Percentiles rank a stretch among this genome's conserved stretches.
These are phyloP conservation scores for Agonum fuliginosum DNA, from an alignment of 2,888 invertebrate species.

Conservation along the genomic window DNA sequence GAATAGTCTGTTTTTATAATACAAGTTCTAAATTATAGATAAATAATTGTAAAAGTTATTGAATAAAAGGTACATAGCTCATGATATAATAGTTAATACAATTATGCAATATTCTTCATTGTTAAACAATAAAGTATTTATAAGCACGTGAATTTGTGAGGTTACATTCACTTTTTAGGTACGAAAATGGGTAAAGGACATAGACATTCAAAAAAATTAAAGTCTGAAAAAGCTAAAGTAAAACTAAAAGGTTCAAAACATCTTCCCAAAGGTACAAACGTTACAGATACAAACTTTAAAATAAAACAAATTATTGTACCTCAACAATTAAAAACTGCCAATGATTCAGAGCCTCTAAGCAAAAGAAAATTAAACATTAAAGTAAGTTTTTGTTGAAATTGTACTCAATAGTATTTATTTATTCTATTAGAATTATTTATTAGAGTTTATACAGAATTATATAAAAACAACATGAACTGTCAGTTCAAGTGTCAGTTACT, in stretches of 20 bases:
- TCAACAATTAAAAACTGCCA: slow-evolving; percentile 81
- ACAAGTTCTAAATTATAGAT: too few species aligned
- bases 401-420: too few species aligned
- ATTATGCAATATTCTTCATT: too few species aligned
- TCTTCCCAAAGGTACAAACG: slow-evolving; percentile 90
- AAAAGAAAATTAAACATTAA: slow-evolving; percentile 82
- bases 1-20: too few species aligned
- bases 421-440: too few species aligned
- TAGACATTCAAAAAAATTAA: slow-evolving; percentile 84
- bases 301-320: slow-evolving; percentile 89
- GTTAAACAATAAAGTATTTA: too few species aligned
- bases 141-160: slow-evolving; percentile 32
- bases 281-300: slow-evolving; percentile 92
- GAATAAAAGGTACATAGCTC: too few species aligned
- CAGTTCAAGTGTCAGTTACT: too few species aligned
- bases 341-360: slow-evolving; percentile 77
- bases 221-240: slow-evolving; percentile 91
- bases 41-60: too few species aligned
- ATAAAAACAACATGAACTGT: too few species aligned
- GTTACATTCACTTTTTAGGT: slow-evolving; percentile 9
- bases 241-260: slow-evolving; percentile 86
- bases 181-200: slow-evolving; percentile 75
- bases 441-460: too few species aligned
- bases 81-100: too few species aligned
- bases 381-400: slow-evolving; percentile 72